These are phyloP conservation scores for Alexandromys fortis DNA, from an alignment of 2,113 vertebrate genomes.

Conservation along the genomic window DNA sequence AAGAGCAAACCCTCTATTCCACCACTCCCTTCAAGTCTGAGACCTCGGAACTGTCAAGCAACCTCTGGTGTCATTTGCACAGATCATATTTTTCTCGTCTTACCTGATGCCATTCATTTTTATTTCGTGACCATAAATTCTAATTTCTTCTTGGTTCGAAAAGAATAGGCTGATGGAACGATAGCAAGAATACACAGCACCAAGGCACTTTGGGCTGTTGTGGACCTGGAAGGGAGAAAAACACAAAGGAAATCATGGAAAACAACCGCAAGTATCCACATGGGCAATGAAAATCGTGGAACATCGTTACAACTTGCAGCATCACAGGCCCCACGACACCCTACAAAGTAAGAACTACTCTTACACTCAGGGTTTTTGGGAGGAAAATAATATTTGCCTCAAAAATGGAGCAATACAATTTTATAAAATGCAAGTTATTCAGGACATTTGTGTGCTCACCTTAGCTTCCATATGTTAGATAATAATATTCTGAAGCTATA, in stretches of 20 bases:
- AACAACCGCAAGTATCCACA: neutral
- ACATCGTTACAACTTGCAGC: neutral
- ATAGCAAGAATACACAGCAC: conserved; percentile 93
- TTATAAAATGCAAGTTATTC: neutral
- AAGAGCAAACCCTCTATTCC: conserved; percentile 16
- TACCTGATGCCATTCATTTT: conserved; percentile 93
- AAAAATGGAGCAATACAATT: neutral
- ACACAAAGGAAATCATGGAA: neutral
- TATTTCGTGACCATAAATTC: conserved; percentile 94
- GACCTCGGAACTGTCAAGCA: neutral
- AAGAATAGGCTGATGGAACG: conserved; percentile 96
- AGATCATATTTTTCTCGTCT: conserved; percentile 3
- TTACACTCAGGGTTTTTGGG: conserved; percentile 21
- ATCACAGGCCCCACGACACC: neutral
- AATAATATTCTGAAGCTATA: conserved; percentile 1
- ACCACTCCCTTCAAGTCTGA: conserved; percentile 1
- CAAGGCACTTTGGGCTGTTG: conserved; percentile 93
- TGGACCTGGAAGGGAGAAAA: conserved; percentile 89
- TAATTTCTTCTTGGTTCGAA: conserved; percentile 95
- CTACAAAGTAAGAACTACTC: neutral
- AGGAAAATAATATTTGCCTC: neutral
- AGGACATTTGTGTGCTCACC: neutral
- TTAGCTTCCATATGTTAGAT: neutral
- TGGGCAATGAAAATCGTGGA: neutral
- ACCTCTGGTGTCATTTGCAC: neutral